Base-by-base conservation (phyloP, 1,140 invertebrate species). In the Yoshiicerus persimilis region DNA sequence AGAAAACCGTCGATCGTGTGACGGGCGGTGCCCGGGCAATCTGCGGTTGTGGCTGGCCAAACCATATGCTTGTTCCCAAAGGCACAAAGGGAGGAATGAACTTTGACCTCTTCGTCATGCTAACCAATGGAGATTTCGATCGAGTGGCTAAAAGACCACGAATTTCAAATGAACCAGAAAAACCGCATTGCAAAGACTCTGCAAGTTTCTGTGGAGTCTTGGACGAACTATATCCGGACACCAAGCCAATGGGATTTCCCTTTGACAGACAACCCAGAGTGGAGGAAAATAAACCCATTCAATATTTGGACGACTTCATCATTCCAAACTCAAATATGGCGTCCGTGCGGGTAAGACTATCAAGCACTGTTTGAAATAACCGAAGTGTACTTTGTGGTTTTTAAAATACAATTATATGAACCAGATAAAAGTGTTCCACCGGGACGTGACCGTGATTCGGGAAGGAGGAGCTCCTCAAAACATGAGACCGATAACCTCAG, bases 21-120 rank as follows among this genome's bases (percentile, higher is more conserved):
- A 4, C 25, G n/a, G n/a, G 92, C 92, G 2, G 30, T 56, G 16
- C 47, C 34, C 56, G 87, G 4, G 27, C 87, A 2, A 25, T 87
- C 25, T 97, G 96, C 92, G 96, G 96, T 41, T 97, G 96, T 92
- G 96, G 96, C 70, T 97, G 96, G 96, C 97, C 97, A 1, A 94
- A 97, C 80, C 96, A 97, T 91, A 95, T 97, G 95, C 93, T 97
- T 1, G 92, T 97, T 39, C 95, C 96, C 0, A 96, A 95, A 92
- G 97, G 97, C 34, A 94, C 92, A 4, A 92, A 93, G 2, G 93
- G 94, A 87, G 96, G 96, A 23, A 95, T 94, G 91, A 92, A 93
- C 0, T 95, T 95, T 91, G 94, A 96, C 86, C 91, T 97, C 2
- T 97, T 97, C 92, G 95, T 95, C 39, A 97, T 97, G 96, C 93